Conservation (phyloP, 2,888 invertebrate genomes). For the Muschampia plurimacula region DNA sequence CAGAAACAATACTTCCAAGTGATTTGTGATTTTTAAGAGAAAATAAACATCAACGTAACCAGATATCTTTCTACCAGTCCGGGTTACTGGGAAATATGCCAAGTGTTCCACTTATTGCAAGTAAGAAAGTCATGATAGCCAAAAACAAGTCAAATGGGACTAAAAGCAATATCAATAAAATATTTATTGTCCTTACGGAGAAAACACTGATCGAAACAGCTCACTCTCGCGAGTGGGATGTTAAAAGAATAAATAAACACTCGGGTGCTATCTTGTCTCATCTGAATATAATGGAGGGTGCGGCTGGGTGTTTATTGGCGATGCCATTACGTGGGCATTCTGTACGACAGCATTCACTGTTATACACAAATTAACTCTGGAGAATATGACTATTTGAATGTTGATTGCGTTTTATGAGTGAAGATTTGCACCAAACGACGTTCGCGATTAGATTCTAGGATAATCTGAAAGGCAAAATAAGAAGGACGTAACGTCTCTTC, state of each 20-base stretch:
- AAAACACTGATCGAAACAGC: slow-evolving; percentile 22
- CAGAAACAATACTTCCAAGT: not conserved
- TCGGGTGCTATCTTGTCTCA: slow-evolving; percentile 63
- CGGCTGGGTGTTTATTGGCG: slow-evolving; percentile 56
- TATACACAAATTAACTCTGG: slow-evolving; percentile 22
- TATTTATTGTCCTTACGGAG: slow-evolving; percentile 18
- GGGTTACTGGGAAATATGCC: slow-evolving; percentile 20
- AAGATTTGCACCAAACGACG: slow-evolving; percentile 17
- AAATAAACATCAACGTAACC: not conserved
- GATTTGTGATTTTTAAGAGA: not conserved
- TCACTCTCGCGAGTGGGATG: slow-evolving; percentile 35
- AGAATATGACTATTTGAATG: slow-evolving; percentile 24
- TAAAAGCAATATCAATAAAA: slow-evolving; percentile 31
- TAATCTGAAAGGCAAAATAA: not conserved
- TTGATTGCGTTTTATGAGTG: slow-evolving; percentile 29
- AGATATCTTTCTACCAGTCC: slow-evolving; percentile 1
- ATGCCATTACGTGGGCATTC: slow-evolving; percentile 61
- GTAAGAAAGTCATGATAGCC: slow-evolving; percentile 15
- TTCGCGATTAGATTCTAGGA: slow-evolving; percentile 7
- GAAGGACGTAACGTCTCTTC: not conserved
- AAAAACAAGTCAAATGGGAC: slow-evolving; percentile 21
- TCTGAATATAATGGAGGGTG: slow-evolving; percentile 81
- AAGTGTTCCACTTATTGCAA: slow-evolving; percentile 7
- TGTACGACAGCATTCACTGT: slow-evolving; percentile 28
- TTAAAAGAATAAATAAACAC: slow-evolving; percentile 46